A percentile compares a stretch with the other conserved stretches of the same genome.
phyloP scores from a whole-genome alignment of 2,113 vertebrate genomes.

The Holacanthus passer region DNA sequence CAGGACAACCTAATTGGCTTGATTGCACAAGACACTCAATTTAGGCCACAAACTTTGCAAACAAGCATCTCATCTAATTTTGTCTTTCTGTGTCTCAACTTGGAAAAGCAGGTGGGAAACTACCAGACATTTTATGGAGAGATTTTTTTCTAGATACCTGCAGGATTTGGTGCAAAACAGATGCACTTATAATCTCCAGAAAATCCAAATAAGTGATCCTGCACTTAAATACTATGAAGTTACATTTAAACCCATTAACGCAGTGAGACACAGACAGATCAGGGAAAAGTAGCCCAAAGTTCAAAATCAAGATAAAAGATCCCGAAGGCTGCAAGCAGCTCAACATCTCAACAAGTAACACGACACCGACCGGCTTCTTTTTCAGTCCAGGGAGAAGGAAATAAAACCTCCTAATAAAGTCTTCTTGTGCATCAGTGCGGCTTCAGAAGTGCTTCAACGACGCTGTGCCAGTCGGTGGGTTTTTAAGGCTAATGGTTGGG shows the following conservation, averaged over 20 bases:
- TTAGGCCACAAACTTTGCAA: constrained; percentile 13
- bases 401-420: too few relatives aligned
- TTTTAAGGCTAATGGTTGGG: neutral
- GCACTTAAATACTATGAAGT: neutral
- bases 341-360: constrained; percentile 28
- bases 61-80: constrained; percentile 15
- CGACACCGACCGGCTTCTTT: constrained; percentile 27
- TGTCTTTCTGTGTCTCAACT: constrained; percentile 4
- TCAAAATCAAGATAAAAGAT: constrained; percentile 10
- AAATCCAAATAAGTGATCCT: neutral
- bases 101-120: neutral
- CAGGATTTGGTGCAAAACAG: neutral
- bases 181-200: neutral
- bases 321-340: constrained; percentile 11
- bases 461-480: neutral
- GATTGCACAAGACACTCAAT: neutral
- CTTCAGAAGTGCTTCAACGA: constrained; percentile 18
- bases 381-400: constrained; percentile 7
- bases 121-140: neutral
- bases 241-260: neutral
- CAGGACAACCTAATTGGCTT: constrained; percentile 8
- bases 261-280: neutral
- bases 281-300: constrained; percentile 6
- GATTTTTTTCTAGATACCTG: neutral
- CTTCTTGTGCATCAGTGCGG: neutral